Evolutionary conservation across 2,797 vertebrate species (phyloP).

Genomic region (Poeciliopsis presidionis): DNA sequence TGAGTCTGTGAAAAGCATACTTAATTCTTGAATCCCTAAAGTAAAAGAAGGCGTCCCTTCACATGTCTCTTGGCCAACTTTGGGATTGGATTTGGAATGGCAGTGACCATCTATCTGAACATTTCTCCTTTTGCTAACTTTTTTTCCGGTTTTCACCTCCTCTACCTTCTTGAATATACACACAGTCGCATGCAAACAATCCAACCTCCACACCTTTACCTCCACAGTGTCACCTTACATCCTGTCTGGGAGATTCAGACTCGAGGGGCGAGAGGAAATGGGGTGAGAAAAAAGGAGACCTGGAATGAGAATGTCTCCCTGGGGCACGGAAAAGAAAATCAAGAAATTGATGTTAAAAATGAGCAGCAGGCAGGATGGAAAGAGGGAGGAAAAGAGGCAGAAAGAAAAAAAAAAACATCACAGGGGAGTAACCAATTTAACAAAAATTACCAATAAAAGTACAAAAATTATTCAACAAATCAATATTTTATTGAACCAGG

Average conservation of each 20-base stretch:
- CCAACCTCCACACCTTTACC: slow-evolving; percentile 38
- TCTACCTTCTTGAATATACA: slow-evolving; percentile 11
- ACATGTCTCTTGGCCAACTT: slow-evolving; percentile 48
- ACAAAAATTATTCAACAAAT: slow-evolving; percentile 24
- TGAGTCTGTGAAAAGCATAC: slow-evolving; percentile 44
- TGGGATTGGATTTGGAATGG: slow-evolving; percentile 54
- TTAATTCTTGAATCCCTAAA: slow-evolving; percentile 58
- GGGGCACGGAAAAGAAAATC: slow-evolving; percentile 80
- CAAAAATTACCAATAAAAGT: slow-evolving; percentile 17
- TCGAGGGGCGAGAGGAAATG: slow-evolving; percentile 71
- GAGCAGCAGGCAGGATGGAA: slow-evolving; percentile 71
- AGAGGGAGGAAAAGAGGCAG: slow-evolving; percentile 14
- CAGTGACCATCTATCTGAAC: slow-evolving; percentile 34
- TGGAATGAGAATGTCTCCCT: slow-evolving; percentile 80
- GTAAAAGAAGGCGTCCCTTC: slow-evolving; percentile 22
- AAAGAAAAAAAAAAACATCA: slow-evolving; percentile 16
- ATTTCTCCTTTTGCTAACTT: slow-evolving; percentile 14
- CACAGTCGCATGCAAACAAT: slow-evolving; percentile 15
- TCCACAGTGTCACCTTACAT: slow-evolving; percentile 72
- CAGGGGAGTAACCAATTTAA: slow-evolving; percentile 21
- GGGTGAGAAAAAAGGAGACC: slow-evolving; percentile 71
- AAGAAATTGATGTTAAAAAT: slow-evolving; percentile 84
- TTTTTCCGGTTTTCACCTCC: background rate
- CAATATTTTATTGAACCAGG: slow-evolving; percentile 47
- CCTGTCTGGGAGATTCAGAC: slow-evolving; percentile 72